Evolutionary conservation across 2,797 vertebrate genomes (phyloP), one percentile per base, ranked within the genome.

Genomic region (Aldrovandia affinis): DNA sequence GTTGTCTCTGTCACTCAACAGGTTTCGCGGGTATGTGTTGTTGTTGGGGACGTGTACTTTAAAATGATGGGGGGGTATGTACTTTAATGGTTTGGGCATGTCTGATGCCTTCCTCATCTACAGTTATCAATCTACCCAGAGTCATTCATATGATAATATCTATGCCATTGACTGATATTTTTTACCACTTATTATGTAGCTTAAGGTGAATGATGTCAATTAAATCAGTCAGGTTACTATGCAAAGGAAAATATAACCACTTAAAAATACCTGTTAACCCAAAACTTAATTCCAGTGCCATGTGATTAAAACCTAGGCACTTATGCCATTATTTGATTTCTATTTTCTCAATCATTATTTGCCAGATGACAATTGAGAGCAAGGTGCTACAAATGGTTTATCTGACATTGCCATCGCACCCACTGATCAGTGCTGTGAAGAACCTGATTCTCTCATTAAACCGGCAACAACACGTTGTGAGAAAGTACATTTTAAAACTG

Each of bases 281-380:
- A 85, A 88, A 85, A 88, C 86, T 83, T 91, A 81, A 90, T 90
- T 92, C 86, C 88, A 87, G 75, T 84, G 47, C 81, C 85, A 25
- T 7, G 9, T 77, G 73, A 70, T 77, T 44, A 77, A 50, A 75
- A 75, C 50, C 50, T 15, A 81, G 87, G 83, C 83, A 82, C 84
- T 84, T 78, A 55, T 15, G 81, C 47, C 42, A 0, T 86, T 86
- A 88, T 85, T 57, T 85, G 83, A 90, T 91, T 92, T 91, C 85
- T 85, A 92, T 89, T 89, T 89, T 88, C 91, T 89, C 89, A 91
- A 90, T 94, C 92, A 91, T 85, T 47, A 20, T 88, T 88, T 86
- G 88, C 85, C 81, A 87, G 81, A 88, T 86, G 79, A 88, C 83
- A 84, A 84, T 57, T 82, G 83, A 73, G 55, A 80, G 80, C 44